phyloP scores from a whole-genome alignment of 2,888 invertebrate species.

The Gerris lacustris region DNA sequence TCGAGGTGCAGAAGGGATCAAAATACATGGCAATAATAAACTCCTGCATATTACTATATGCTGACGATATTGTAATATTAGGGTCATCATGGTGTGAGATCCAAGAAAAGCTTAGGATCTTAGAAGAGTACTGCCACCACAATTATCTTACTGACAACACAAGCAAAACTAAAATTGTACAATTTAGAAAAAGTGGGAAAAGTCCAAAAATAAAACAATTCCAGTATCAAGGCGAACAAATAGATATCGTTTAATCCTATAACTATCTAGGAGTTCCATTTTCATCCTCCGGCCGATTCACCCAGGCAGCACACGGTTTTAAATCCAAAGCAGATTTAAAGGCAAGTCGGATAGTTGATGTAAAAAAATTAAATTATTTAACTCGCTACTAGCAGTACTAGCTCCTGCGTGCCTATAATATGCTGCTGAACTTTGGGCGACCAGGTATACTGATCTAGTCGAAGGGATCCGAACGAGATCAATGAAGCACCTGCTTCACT shows the following conservation, averaged over 20 bases:
- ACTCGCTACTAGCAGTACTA: neutral
- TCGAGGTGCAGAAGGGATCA: neutral
- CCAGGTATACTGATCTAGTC: neutral
- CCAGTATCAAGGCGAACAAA: neutral
- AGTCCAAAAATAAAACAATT: neutral
- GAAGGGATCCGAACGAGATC: neutral
- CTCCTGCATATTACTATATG: conserved; percentile 6
- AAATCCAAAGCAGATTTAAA: neutral
- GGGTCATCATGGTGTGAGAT: conserved; percentile 6
- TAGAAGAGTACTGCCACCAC: conserved; percentile 10
- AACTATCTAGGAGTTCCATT: neutral
- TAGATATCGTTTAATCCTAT: neutral
- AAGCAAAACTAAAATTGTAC: conserved; percentile 13
- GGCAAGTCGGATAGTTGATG: neutral
- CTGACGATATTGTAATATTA: conserved; percentile 12
- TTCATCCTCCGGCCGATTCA: neutral
- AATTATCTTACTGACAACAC: conserved; percentile 12
- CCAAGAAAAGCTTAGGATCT: neutral
- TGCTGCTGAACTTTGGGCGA: neutral
- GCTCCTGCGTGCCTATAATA: neutral
- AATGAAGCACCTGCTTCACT: neutral
- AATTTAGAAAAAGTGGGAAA: conserved; percentile 1
- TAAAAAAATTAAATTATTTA: neutral
- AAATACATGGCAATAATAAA: neutral
- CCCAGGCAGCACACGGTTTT: neutral